A percentile compares a stretch with the other conserved stretches of the same genome.
These are phyloP conservation scores for Elegia similella DNA, from an alignment of 2,888 invertebrate species.

Conservation along the genomic window DNA sequence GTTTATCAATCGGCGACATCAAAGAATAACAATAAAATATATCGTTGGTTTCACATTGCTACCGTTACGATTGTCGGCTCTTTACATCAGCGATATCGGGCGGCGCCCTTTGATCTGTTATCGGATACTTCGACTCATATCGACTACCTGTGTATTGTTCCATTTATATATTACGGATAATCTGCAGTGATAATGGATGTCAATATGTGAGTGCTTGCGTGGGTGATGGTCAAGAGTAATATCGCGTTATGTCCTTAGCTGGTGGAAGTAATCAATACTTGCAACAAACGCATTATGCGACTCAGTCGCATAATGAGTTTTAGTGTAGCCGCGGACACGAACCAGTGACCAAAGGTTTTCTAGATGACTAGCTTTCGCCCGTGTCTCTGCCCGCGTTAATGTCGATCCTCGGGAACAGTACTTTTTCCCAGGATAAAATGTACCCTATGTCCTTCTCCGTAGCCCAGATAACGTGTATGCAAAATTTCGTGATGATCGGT, in stretches of 20 bases:
- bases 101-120: slow-evolving; percentile 60
- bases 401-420: no score
- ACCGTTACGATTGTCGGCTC: slow-evolving; percentile 57
- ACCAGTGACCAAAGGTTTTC: no score
- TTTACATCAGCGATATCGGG: slow-evolving; percentile 43
- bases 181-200: slow-evolving; percentile 28
- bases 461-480: no score
- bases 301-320: no score
- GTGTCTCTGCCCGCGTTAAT: no score
- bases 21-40: slow-evolving; percentile 52
- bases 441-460: no score
- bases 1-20: slow-evolving; percentile 42
- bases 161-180: slow-evolving; percentile 35
- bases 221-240: not conserved
- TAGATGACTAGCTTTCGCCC: no score
- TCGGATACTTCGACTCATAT: slow-evolving; percentile 59
- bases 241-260: not conserved
- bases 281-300: no score
- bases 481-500: no score
- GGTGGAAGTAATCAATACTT: no score
- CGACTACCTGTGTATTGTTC: slow-evolving; percentile 68
- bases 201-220: slow-evolving; percentile 23
- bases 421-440: no score
- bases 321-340: no score
- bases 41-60: slow-evolving; percentile 51